These are phyloP conservation scores for Campylorhamphus procurvoides DNA, from an alignment of 2,113 vertebrate genomes.

Conservation along the genomic window DNA sequence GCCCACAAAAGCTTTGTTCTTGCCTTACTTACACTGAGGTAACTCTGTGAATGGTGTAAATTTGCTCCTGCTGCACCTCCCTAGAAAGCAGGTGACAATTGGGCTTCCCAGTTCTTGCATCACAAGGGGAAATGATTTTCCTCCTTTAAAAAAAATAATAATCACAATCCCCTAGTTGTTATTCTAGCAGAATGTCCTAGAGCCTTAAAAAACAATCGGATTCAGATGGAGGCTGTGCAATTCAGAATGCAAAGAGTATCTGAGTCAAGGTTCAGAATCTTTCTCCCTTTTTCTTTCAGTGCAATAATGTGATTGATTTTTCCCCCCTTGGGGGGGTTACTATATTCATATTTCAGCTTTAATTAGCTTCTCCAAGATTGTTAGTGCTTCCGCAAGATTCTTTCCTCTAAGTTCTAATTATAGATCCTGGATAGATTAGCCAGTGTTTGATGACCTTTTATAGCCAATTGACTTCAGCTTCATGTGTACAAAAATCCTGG, in stretches of 20 bases:
- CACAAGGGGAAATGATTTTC: neutral
- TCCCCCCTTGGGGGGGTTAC: neutral
- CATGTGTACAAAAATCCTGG: neutral
- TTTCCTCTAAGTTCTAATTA: neutral
- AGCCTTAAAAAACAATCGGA: neutral
- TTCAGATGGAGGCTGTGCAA: neutral
- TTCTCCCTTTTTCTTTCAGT: neutral
- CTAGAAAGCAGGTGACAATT: neutral
- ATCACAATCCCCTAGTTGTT: neutral
- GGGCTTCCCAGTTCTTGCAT: neutral
- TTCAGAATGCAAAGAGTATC: neutral
- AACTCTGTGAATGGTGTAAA: neutral
- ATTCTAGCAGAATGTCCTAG: neutral
- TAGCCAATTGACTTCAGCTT: neutral
- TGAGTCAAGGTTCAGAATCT: neutral
- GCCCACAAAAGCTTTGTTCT: neutral
- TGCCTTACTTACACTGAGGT: neutral
- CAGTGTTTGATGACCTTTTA: constrained; percentile 4
- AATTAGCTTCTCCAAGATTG: constrained; percentile 18
- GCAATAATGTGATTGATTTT: neutral
- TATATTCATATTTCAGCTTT: constrained; percentile 1
- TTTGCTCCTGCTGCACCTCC: neutral
- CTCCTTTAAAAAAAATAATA: neutral
- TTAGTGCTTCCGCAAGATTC: neutral
- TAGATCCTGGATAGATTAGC: neutral